These are phyloP conservation scores for Thecocarcelia acutangulata DNA, from an alignment of 2,888 invertebrate genomes.

Conservation along the genomic window DNA sequence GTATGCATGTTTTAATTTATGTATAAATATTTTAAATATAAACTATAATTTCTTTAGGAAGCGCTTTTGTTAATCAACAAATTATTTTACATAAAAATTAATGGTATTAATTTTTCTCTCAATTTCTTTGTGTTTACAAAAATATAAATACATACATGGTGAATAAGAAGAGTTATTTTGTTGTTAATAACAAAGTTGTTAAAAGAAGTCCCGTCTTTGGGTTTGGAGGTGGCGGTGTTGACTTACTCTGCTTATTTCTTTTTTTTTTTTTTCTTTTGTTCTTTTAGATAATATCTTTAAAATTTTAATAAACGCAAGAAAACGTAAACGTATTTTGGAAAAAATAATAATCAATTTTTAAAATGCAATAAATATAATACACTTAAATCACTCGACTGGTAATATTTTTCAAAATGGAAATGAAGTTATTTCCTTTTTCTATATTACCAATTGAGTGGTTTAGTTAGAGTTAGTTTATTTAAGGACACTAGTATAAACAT, in stretches of 20 bases:
- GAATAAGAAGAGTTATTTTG: background rate
- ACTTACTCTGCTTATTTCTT: constrained; percentile 20
- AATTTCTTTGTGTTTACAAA: constrained; percentile 24
- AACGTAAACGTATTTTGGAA: constrained; percentile 34
- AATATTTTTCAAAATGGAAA: constrained; percentile 60
- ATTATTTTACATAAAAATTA: constrained; percentile 56
- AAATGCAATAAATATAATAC: background rate
- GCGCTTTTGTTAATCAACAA: constrained; percentile 68
- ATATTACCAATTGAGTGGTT: constrained; percentile 65
- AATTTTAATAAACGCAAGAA: constrained; percentile 29
- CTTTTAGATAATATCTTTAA: constrained; percentile 38
- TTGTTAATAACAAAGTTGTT: constrained; percentile 2
- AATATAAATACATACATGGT: constrained; percentile 3
- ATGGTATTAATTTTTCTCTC: constrained; percentile 32
- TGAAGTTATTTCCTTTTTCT: constrained; percentile 23
- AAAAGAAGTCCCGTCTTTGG: constrained; percentile 26
- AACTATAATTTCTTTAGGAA: constrained; percentile 62
- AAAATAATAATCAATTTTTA: constrained; percentile 40
- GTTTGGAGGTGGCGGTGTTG: constrained; percentile 66
- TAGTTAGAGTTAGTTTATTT: constrained; percentile 53
- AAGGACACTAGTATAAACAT: constrained; percentile 67
- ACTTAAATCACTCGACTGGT: constrained; percentile 62
- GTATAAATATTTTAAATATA: constrained; percentile 41
- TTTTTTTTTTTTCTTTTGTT: constrained; percentile 33
- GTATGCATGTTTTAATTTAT: constrained; percentile 21